Evolutionary conservation across 92 coral and sea anemone genomes (phyloP), one percentile per base, ranked within the genome.

Genomic region (Phenganax marumi): DNA sequence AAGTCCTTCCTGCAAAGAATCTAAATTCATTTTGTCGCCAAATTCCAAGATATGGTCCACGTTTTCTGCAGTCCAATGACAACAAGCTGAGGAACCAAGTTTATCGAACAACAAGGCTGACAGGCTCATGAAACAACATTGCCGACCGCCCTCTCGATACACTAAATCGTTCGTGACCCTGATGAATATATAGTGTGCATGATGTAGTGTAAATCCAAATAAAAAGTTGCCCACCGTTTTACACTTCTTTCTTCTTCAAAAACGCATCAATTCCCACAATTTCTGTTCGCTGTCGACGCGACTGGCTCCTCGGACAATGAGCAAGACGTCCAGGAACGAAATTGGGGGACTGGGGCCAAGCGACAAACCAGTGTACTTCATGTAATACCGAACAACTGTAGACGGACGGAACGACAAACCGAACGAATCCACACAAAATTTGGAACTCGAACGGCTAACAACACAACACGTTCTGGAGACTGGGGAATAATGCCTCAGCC

Each of bases 291-390:
- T 33, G 2, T 33, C 43, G 43, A 33, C 43, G 43, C 43, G 43
- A 33, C 43, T 33, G 43, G 43, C 43, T 33, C 43, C 81, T 75
- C 81, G 81, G 81, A 51, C 81, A 75, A 52, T 50, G 81, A 75
- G 70, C 70, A 23, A 75, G 81, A 75, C 46, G 80, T 75, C 17
- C 0, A 75, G 80, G 80, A 75, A 75, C 80, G 80, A 75, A 75
- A 75, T 75, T 75, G 81, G 81, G 81, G 81, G 81, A 75, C 81
- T 52, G 81, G 81, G 81, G 70, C 81, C 80, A 75, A 75, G 69
- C 70, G 70, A 75, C 63, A 75, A 75, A 75, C 81, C 81, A 0
- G 81, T 75, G 81, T 75, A 75, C 70, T 75, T 75, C 81, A 75
- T 52, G 70, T 75, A 75, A 75, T 75, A 75, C 81, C 0, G 81